Base-by-base conservation (phyloP, 2,797 vertebrate genomes). In the Phaenicophaeus curvirostris region DNA sequence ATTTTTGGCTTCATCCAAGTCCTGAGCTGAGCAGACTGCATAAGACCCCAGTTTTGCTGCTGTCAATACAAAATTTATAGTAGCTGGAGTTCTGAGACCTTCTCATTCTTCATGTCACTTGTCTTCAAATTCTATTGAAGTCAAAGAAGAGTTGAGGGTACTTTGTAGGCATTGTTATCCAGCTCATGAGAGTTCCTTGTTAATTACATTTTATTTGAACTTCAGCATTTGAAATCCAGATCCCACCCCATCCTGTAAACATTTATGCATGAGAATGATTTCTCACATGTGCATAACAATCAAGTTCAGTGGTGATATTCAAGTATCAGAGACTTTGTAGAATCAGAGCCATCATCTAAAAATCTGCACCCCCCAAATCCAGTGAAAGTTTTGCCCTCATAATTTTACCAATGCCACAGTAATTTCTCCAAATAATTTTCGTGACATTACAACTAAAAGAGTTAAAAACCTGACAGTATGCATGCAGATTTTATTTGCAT, bases 151-250 rank as follows among this genome's bases (percentile, higher is more conserved):
- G 39, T 5, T 78, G 69, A 94, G 39, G 50, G 6, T 68, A 74
- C 48, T 89, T 93, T 68, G 72, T 33, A 87, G 76, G 50, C 92
- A 86, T 35, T 83, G n/a, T 75, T 83, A 77, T 46, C 57, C 57
- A 92, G 30, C 82, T 93, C 89, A 62, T 85, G 85, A 93, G 17
- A 57, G 16, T 61, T 89, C 51, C 87, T 91, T 89, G 41, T 71
- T 95, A 83, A 95, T 92, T 89, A 66, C 30, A 15, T 66, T 81
- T 91, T 75, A 85, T 96, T 94, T 95, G 83, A 95, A 90, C 79
- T 81, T 68, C 46, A 68, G 5, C 19, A 63, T 46, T 88, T 91
- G 44, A 94, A 87, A 86, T 89, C 66, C 62, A 86, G 46, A 7
- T 11, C 28, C 7, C 11, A 28, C 21, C 24, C 39, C 15, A 35